Evolutionary conservation across 2,888 invertebrate genomes (phyloP), one percentile per base, ranked within the genome.

Genomic region (Oscheius sp.): DNA sequence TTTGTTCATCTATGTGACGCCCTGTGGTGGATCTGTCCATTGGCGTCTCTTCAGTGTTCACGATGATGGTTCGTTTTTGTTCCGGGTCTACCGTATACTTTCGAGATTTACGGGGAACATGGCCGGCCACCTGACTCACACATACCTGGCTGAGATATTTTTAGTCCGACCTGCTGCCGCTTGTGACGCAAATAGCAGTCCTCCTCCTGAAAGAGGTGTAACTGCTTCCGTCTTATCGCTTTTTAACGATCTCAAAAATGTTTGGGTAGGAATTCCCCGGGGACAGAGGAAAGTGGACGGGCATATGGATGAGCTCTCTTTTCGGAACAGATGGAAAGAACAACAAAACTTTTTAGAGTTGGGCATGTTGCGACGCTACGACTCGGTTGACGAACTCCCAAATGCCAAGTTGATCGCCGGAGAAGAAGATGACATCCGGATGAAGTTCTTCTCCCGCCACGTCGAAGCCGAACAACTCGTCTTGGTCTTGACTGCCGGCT

Each of bases 21-120:
- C 86, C 0, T 86, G 86, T 59, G 80, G 81, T 25, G 76, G 76
- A 25, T 43, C 76, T 2, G 78, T 86, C 52, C 84, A 86, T 63
- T 86, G 83, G 83, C 79, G 84, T 55, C 72, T 86, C 2, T 82
- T 76, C 64, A 55, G 74, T 18, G 46, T 74, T 13, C 23, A 25
- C 52, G 58, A 68, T 49, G 45, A 64, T 53, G 77, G 78, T 77
- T 35, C 46, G 35, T 69, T 59, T 52, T 43, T 56, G 58, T 35
- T 35, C 35, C 35, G 35, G 35, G 35, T 21, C 49, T 21, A 49
- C 49, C 49, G 49, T 49, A 49, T 49, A 16, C 49, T 49, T 35
- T 35, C 35, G 35, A 55, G 45, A 35, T 21, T 35, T n/a, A 53
- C 18, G n/a, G 35, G 35, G 35, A 9, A 35, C 35, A 6, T 35